These are phyloP conservation scores for Euzophera pinguis DNA, from an alignment of 2,888 invertebrate genomes.

Conservation along the genomic window DNA sequence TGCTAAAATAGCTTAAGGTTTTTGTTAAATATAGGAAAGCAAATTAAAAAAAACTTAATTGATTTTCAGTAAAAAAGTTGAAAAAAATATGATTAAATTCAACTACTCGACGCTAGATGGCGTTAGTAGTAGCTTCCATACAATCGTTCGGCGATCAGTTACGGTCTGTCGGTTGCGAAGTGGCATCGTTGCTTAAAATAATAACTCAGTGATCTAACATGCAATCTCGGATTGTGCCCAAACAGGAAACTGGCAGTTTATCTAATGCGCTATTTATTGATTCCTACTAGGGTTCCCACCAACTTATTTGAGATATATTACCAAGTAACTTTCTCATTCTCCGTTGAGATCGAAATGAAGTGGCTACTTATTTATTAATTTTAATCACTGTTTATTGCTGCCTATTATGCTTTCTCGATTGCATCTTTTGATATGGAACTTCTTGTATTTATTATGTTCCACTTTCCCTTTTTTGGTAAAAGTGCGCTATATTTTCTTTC, in stretches of 20 bases:
- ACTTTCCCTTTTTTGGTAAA: too few species aligned
- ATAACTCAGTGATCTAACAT: conserved; percentile 11
- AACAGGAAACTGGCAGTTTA: conserved; percentile 10
- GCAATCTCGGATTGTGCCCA: background rate
- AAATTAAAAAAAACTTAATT: too few species aligned
- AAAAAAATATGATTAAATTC: conserved; percentile 16
- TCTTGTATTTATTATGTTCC: too few species aligned
- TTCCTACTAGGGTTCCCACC: conserved; percentile 1
- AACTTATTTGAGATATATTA: background rate
- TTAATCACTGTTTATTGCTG: too few species aligned
- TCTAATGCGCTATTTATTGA: conserved; percentile 11
- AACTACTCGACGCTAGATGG: conserved; percentile 45
- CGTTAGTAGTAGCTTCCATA: conserved; percentile 26
- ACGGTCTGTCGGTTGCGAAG: conserved; percentile 22
- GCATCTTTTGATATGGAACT: too few species aligned
- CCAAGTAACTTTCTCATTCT: background rate
- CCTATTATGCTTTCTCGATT: too few species aligned
- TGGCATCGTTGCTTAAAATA: conserved; percentile 18
- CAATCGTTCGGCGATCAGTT: conserved; percentile 2
- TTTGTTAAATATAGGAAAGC: too few species aligned
- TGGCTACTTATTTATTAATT: background rate
- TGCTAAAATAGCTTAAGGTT: too few species aligned
- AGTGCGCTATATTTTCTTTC: too few species aligned
- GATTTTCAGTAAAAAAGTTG: too few species aligned
- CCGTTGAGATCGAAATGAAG: background rate